Percentiles rank a stretch among this genome's conserved stretches.
Evolutionary conservation across 2,888 invertebrate species (phyloP).

Genomic region (Leucophora obtusa): DNA sequence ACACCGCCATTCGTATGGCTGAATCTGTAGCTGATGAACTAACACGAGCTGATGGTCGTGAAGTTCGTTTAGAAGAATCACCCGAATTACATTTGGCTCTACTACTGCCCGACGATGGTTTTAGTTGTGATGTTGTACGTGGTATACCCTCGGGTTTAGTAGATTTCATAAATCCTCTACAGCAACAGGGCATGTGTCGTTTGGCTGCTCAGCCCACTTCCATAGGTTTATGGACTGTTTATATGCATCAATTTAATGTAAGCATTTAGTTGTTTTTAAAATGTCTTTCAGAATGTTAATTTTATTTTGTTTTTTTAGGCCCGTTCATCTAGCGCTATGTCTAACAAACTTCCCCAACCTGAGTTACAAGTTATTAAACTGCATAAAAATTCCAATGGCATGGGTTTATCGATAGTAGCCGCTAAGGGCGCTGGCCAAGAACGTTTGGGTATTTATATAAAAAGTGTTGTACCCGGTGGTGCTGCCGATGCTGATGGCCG

Average conservation of each 20-base stretch:
- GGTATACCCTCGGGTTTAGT: slow-evolving; percentile 96
- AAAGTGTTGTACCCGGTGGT: slow-evolving; percentile 97
- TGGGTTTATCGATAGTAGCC: slow-evolving; percentile 99
- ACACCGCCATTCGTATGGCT: slow-evolving; percentile 87
- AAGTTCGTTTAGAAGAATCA: slow-evolving; percentile 94
- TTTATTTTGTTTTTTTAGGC: slow-evolving; percentile 75
- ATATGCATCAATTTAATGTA: slow-evolving; percentile 85
- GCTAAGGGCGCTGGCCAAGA: slow-evolving; percentile 93
- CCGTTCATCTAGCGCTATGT: slow-evolving; percentile 84
- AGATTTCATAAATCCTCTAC: slow-evolving; percentile 91
- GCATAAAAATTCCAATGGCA: slow-evolving; percentile 96
- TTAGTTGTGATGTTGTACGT: slow-evolving; percentile 96
- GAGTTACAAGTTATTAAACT: slow-evolving; percentile 91
- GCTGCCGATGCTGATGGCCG: slow-evolving; percentile 96
- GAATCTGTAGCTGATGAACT: slow-evolving; percentile 94
- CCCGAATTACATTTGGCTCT: slow-evolving; percentile 93
- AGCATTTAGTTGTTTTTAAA: slow-evolving; percentile 62
- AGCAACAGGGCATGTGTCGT: slow-evolving; percentile 91
- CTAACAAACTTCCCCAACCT: slow-evolving; percentile 83
- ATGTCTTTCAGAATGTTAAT: slow-evolving; percentile 8
- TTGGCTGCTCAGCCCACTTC: slow-evolving; percentile 94
- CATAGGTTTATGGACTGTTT: slow-evolving; percentile 96
- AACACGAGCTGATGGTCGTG: slow-evolving; percentile 92
- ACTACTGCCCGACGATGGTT: slow-evolving; percentile 97
- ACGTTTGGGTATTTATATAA: slow-evolving; percentile 97